Conservation (phyloP, 1,140 invertebrate species). For the Dufourea novaeangliae region DNA sequence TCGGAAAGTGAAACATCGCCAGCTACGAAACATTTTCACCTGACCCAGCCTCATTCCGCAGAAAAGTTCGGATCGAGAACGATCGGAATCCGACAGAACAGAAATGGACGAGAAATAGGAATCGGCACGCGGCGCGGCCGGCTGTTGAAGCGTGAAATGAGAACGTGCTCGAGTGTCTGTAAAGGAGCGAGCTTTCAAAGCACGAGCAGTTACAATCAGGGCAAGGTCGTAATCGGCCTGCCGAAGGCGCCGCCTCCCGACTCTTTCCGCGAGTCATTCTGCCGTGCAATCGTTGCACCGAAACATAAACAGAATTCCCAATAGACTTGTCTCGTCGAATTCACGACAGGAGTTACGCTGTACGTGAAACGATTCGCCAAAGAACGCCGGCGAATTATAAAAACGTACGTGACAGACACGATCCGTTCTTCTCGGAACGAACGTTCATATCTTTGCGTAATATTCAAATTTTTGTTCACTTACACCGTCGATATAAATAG, state of each 20-base stretch:
- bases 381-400: background rate
- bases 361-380: background rate
- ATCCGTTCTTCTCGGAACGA: too few relatives aligned
- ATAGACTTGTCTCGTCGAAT: background rate
- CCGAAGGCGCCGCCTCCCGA: slow-evolving; percentile 58
- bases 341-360: background rate
- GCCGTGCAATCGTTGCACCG: slow-evolving; percentile 16
- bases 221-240: slow-evolving; percentile 64
- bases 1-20: background rate
- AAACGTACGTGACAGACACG: background rate
- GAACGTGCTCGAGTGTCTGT: slow-evolving; percentile 43
- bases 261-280: slow-evolving; percentile 45
- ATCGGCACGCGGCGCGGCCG: slow-evolving; percentile 8
- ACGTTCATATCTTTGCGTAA: too few relatives aligned
- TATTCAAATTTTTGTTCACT: too few relatives aligned
- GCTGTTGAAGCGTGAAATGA: slow-evolving; percentile 47
- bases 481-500: too few relatives aligned
- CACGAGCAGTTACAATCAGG: slow-evolving; percentile 59
- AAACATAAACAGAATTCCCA: slow-evolving; percentile 30
- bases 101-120: slow-evolving; percentile 11
- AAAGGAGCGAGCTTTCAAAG: slow-evolving; percentile 56
- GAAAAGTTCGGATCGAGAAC: slow-evolving; percentile 3
- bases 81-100: slow-evolving; percentile 31
- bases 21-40: background rate
- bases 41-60: background rate